Percentiles rank a stretch among this genome's conserved stretches.
phyloP scores from a whole-genome alignment of 2,888 invertebrate genomes.

The Muscina levida region DNA sequence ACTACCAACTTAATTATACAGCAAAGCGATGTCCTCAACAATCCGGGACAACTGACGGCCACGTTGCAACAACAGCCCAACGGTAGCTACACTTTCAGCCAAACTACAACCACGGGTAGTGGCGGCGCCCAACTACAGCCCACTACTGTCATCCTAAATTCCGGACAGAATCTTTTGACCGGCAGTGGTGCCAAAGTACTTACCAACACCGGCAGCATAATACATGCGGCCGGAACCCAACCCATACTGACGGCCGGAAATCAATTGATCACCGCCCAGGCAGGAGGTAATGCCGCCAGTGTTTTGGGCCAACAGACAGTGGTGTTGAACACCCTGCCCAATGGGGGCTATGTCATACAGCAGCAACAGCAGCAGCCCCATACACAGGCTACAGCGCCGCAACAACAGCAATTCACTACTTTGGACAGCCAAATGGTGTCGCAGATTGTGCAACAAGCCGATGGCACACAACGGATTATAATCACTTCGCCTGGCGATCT shows the following conservation, averaged over 20 bases:
- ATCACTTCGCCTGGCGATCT: constrained; percentile 85
- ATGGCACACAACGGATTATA: constrained; percentile 77
- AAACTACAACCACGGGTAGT: constrained; percentile 41
- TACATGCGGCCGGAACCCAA: constrained; percentile 68
- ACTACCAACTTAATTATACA: constrained; percentile 68
- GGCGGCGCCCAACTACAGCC: constrained; percentile 68
- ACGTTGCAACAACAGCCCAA: constrained; percentile 71
- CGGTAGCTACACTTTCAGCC: constrained; percentile 70
- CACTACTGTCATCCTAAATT: constrained; percentile 73
- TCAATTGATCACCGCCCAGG: constrained; percentile 69
- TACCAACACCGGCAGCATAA: constrained; percentile 71
- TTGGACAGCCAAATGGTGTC: constrained; percentile 87
- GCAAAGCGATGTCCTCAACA: constrained; percentile 65
- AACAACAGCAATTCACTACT: constrained; percentile 84
- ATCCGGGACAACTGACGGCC: constrained; percentile 67
- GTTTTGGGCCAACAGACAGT: constrained; percentile 87
- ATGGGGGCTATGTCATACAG: constrained; percentile 90
- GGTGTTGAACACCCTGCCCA: constrained; percentile 88
- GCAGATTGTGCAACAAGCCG: constrained; percentile 81
- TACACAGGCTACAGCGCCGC: constrained; percentile 81
- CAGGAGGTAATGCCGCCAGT: constrained; percentile 70
- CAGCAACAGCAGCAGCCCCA: constrained; percentile 73
- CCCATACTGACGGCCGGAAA: constrained; percentile 67
- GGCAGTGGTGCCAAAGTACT: constrained; percentile 71
- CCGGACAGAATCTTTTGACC: constrained; percentile 71